Evolutionary conservation across 2,888 invertebrate genomes (phyloP).

Genomic region (Pyrrhia umbra): DNA sequence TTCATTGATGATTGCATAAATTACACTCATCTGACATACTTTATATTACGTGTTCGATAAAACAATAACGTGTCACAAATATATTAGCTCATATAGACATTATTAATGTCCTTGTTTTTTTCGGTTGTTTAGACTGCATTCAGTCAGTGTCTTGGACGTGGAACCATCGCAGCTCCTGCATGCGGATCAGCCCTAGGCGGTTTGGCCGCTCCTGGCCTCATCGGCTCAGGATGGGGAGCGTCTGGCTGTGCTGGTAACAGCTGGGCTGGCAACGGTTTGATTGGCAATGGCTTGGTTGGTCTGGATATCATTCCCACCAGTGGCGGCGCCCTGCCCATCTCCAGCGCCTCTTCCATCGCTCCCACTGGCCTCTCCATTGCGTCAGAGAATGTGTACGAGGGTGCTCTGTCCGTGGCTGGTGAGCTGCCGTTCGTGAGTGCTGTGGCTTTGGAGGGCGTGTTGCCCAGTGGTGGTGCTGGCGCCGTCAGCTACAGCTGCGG

Average conservation of each 20-base stretch:
- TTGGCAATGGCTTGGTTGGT: conserved; percentile 47
- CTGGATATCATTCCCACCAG: conserved; percentile 44
- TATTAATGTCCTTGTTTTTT: not conserved
- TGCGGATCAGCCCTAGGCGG: too few species aligned
- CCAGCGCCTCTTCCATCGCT: conserved; percentile 36
- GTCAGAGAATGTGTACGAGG: conserved; percentile 55
- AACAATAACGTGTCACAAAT: not conserved
- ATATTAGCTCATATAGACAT: too few species aligned
- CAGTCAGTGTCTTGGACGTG: conserved; percentile 4
- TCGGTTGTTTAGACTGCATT: not conserved
- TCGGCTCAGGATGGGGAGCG: conserved; percentile 15
- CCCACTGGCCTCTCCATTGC: conserved; percentile 48
- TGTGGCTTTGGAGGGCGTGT: conserved; percentile 41
- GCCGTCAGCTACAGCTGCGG: conserved; percentile 46
- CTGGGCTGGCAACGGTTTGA: conserved; percentile 7
- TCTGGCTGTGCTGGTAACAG: not conserved
- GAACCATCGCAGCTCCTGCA: not conserved
- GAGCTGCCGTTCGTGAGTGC: conserved; percentile 51
- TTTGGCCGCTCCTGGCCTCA: too few species aligned
- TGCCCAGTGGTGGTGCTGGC: conserved; percentile 48
- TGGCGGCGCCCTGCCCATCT: conserved; percentile 47
- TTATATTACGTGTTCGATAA: not conserved
- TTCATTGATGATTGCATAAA: too few species aligned
- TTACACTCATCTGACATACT: not conserved
- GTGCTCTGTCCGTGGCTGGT: too few species aligned